These are phyloP conservation scores for Aurelia aurita DNA, from an alignment of 30 jellyfish, hydroid and myxozoan species.

Conservation along the genomic window DNA sequence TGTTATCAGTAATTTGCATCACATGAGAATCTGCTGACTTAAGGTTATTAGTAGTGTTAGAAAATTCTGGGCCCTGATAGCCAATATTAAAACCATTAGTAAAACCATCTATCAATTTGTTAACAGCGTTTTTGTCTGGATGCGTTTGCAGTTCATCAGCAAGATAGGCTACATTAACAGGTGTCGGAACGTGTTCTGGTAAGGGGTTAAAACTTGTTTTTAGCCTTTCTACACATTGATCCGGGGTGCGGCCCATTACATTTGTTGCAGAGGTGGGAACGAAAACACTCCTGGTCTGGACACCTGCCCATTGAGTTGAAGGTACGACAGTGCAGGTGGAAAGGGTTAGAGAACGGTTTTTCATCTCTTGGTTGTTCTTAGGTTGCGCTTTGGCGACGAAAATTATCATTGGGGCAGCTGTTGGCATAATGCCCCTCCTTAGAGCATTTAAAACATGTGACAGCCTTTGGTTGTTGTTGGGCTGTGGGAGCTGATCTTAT, in stretches of 20 bases:
- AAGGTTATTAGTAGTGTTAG: slow-evolving; percentile 31
- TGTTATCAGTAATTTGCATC: slow-evolving; percentile 21
- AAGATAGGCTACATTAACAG: slow-evolving; percentile 2
- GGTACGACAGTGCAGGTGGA: slow-evolving; percentile 5
- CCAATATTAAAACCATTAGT: neutral
- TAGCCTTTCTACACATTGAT: slow-evolving; percentile 3
- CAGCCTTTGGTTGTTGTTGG: too few species aligned
- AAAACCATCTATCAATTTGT: neutral
- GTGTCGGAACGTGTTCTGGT: slow-evolving; percentile 3
- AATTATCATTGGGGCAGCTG: too few species aligned
- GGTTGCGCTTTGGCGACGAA: too few species aligned
- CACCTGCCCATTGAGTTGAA: neutral
- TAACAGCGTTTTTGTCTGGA: slow-evolving; percentile 9
- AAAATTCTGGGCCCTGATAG: slow-evolving; percentile 34
- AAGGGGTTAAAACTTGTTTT: neutral
- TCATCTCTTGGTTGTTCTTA: too few species aligned
- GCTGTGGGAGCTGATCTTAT: too few species aligned
- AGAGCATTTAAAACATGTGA: too few species aligned
- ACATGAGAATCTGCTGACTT: slow-evolving; percentile 50
- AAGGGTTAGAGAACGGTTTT: too few species aligned
- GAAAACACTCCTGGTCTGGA: too few species aligned
- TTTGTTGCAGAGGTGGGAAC: slow-evolving; percentile 17
- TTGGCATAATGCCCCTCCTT: too few species aligned
- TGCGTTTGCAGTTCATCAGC: neutral
- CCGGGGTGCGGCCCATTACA: slow-evolving; percentile 19